Evolutionary conservation across 2,797 vertebrate species (phyloP).

Genomic region (Buphagus erythrorhynchus): DNA sequence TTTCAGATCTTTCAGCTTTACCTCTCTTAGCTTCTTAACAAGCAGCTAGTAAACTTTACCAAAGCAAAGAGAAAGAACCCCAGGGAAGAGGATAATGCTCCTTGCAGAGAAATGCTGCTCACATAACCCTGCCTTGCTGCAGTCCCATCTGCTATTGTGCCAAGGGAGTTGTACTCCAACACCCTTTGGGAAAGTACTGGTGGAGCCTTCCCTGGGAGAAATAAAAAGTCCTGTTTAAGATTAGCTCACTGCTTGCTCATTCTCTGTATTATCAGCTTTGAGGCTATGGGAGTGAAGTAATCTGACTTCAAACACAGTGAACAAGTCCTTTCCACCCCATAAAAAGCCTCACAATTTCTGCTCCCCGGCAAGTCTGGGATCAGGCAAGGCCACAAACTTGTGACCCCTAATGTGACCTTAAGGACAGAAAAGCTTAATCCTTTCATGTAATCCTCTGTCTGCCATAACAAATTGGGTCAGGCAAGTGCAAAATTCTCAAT

Average conservation of each 20-base stretch:
- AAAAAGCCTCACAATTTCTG: conserved; percentile 7
- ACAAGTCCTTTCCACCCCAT: conserved; percentile 26
- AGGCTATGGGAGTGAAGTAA: conserved; percentile 1
- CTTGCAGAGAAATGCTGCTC: conserved; percentile 21
- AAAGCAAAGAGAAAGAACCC: conserved; percentile 35
- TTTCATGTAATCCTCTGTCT: conserved; percentile 61
- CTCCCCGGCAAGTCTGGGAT: conserved; percentile 14
- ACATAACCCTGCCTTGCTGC: background rate
- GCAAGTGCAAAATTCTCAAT: conserved; percentile 56
- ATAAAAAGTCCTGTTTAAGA: background rate
- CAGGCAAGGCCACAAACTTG: conserved; percentile 52
- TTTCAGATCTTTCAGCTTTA: conserved; percentile 44
- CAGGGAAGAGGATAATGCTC: background rate
- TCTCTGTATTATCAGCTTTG: conserved; percentile 39
- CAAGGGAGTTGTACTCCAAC: background rate
- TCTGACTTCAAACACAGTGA: conserved; percentile 25
- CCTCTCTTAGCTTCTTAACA: conserved; percentile 33
- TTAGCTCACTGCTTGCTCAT: conserved; percentile 28
- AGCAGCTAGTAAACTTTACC: conserved; percentile 48
- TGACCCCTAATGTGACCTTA: conserved; percentile 35
- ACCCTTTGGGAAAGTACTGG: background rate
- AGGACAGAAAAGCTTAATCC: conserved; percentile 62
- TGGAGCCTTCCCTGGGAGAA: background rate
- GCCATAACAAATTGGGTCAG: conserved; percentile 60
- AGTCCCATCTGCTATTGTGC: conserved; percentile 3